A percentile compares a stretch with the other conserved stretches of the same genome.
Evolutionary conservation across 2,888 invertebrate genomes (phyloP).

Genomic region (Magallana nippona): DNA sequence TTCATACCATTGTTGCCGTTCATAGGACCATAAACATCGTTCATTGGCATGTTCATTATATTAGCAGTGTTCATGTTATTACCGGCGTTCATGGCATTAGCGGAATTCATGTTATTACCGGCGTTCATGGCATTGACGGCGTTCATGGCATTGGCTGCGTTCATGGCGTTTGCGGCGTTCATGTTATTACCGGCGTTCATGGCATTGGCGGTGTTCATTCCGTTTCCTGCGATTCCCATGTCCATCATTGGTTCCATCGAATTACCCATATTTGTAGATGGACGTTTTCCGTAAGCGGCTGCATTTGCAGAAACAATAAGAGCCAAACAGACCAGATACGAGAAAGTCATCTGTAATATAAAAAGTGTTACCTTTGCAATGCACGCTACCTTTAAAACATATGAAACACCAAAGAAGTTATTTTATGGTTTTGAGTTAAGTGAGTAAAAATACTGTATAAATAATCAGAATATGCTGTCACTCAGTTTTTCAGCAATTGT

Average conservation of each 20-base stretch:
- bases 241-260: constrained; percentile 10
- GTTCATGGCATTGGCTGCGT: neutral
- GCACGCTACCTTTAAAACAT: too few relatives aligned
- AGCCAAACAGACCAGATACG: constrained; percentile 22
- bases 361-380: too few relatives aligned
- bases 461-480: too few relatives aligned
- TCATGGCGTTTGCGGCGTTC: neutral
- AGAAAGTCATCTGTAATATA: constrained; percentile 13
- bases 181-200: neutral
- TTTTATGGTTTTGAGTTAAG: too few relatives aligned
- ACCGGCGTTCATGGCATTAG: neutral
- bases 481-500: too few relatives aligned
- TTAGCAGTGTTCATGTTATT: neutral
- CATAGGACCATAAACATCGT: too few relatives aligned
- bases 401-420: too few relatives aligned
- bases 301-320: constrained; percentile 31
- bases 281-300: constrained; percentile 25
- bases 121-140: neutral
- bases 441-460: too few relatives aligned
- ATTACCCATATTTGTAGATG: constrained; percentile 16
- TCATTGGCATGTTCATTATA: neutral
- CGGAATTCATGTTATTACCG: neutral
- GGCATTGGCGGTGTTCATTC: neutral
- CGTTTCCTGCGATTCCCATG: constrained; percentile 11
- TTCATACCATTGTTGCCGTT: too few relatives aligned